Conservation (phyloP, 2,113 vertebrate genomes). For the Trematomus loennbergii region DNA sequence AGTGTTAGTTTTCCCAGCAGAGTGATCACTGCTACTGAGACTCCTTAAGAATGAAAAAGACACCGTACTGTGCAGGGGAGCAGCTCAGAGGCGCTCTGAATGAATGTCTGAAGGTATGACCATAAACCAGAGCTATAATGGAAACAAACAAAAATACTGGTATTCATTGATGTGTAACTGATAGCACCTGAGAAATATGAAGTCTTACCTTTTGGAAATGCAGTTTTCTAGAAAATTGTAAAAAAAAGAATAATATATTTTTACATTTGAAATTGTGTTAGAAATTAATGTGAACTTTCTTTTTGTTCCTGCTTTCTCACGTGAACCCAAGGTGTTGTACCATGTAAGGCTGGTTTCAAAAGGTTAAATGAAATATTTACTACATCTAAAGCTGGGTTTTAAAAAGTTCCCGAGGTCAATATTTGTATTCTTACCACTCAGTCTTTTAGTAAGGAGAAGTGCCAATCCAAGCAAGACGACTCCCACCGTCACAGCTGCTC, state of each 20-base stretch:
- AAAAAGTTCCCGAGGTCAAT: background rate
- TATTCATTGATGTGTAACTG: too few relatives aligned
- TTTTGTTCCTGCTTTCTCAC: too few relatives aligned
- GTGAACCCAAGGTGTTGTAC: too few relatives aligned
- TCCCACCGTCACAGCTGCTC: background rate
- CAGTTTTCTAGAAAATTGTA: background rate
- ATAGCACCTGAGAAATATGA: background rate
- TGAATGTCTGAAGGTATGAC: background rate
- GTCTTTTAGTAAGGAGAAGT: background rate
- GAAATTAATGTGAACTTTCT: background rate
- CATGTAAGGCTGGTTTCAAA: too few relatives aligned
- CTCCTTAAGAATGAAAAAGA: background rate
- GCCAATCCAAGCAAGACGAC: background rate
- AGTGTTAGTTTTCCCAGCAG: background rate
- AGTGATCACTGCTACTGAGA: background rate
- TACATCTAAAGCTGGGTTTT: background rate
- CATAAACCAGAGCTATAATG: background rate
- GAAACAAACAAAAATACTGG: background rate
- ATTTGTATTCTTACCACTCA: background rate
- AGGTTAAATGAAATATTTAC: background rate
- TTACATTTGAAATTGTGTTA: background rate
- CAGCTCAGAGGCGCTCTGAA: background rate
- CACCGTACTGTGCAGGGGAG: background rate
- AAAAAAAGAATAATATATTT: background rate
- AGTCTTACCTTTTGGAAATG: conserved; percentile 6